Conservation (phyloP, 2,113 vertebrate genomes). For the Stigmatopora nigra region DNA sequence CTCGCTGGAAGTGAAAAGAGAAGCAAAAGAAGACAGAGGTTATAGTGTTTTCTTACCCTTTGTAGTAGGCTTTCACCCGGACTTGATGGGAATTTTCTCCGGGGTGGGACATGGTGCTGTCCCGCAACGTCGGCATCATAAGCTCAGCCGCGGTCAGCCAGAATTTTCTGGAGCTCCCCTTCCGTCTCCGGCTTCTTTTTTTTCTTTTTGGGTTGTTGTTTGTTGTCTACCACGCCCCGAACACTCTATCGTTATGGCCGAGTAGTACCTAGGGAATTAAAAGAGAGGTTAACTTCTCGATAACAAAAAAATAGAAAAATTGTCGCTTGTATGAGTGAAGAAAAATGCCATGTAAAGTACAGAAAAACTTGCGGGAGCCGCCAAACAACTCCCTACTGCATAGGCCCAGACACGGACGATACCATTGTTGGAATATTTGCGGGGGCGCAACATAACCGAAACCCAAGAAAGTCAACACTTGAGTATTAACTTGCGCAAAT, state of each 20-base stretch:
- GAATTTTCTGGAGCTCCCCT: slow-evolving; percentile 41
- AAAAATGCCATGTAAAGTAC: slow-evolving; percentile 52
- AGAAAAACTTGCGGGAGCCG: slow-evolving; percentile 56
- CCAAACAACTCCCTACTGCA: slow-evolving; percentile 71
- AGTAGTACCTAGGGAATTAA: slow-evolving; percentile 8
- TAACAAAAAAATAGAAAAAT: slow-evolving; percentile 11
- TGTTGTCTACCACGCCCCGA: slow-evolving; percentile 39
- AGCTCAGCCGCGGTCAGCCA: slow-evolving; percentile 52
- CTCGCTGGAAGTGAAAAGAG: not conserved
- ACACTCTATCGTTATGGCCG: slow-evolving; percentile 17
- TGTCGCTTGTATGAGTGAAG: not conserved
- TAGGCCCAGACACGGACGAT: slow-evolving; percentile 61
- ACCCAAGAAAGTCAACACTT: not conserved
- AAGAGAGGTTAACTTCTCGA: not conserved
- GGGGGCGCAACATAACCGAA: slow-evolving; percentile 35
- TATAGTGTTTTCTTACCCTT: slow-evolving; percentile 73
- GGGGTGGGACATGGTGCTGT: slow-evolving; percentile 85
- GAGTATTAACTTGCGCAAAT: accelerated
- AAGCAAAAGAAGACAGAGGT: not conserved
- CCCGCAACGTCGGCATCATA: slow-evolving; percentile 93
- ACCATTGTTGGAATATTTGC: slow-evolving; percentile 60
- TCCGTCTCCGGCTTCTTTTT: slow-evolving; percentile 10
- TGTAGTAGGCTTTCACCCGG: slow-evolving; percentile 88
- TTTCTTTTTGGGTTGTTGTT: not conserved
- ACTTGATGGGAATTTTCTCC: slow-evolving; percentile 78